phyloP scores from a whole-genome alignment of 2,797 vertebrate species.

The Rhynchotus rufescens region DNA sequence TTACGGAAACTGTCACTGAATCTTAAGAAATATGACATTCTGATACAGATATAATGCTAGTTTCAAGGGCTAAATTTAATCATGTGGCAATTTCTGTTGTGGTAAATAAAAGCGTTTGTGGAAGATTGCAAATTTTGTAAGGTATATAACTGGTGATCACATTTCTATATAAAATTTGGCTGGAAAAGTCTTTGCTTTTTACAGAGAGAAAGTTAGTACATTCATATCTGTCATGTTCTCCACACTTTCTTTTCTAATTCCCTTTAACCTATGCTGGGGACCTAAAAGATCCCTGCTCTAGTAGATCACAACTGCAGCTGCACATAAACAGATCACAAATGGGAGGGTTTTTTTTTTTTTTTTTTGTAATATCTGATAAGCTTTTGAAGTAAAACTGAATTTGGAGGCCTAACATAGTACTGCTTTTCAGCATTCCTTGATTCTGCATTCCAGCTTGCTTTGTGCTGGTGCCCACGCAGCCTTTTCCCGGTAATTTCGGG shows the following conservation, averaged over 20 bases:
- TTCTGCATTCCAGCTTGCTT: no score
- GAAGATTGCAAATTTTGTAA: neutral
- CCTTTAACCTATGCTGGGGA: no score
- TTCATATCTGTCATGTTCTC: neutral
- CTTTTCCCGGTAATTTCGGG: no score
- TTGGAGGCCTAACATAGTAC: no score
- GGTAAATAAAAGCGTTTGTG: neutral
- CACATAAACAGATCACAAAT: neutral
- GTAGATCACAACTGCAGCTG: neutral
- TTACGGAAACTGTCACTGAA: conserved; percentile 23
- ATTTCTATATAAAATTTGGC: neutral
- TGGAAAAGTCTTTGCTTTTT: neutral
- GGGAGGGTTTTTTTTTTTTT: no score
- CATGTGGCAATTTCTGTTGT: neutral
- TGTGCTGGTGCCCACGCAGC: no score
- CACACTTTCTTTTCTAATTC: neutral
- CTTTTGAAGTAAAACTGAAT: no score
- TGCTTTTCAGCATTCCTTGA: no score
- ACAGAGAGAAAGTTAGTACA: neutral
- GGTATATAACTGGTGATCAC: neutral
- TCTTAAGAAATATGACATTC: conserved; percentile 23
- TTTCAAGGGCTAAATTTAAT: neutral
- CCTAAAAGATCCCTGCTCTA: neutral
- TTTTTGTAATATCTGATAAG: neutral
- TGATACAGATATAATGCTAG: neutral